Conservation (phyloP, 1,140 invertebrate genomes). For the Heterodera carotae region DNA sequence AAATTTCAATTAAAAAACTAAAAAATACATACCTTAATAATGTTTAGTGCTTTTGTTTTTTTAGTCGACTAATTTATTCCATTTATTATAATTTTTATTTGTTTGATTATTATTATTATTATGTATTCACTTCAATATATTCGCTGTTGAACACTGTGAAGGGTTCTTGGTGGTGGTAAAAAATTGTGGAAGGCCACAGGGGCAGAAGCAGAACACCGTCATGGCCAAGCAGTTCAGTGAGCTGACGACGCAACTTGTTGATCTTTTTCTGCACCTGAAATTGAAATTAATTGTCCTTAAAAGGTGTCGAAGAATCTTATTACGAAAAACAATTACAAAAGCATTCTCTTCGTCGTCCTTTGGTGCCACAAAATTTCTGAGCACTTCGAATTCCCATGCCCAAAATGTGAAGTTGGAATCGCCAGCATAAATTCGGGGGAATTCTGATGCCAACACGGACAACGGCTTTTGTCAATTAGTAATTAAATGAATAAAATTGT, state of each 20-base stretch:
- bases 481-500: constrained; percentile 28
- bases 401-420: constrained; percentile 79
- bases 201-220: constrained; percentile 67
- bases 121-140: neutral
- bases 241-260: constrained; percentile 60
- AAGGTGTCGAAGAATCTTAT: constrained; percentile 20
- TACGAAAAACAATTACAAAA: constrained; percentile 36
- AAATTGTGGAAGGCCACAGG: constrained; percentile 66
- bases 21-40: neutral
- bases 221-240: constrained; percentile 70
- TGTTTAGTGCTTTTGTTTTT: too few species aligned
- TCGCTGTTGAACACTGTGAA: constrained; percentile 42
- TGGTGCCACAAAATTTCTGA: constrained; percentile 71
- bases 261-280: constrained; percentile 57
- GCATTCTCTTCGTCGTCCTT: neutral
- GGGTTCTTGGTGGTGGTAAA: constrained; percentile 67
- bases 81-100: too few species aligned
- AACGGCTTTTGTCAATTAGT: constrained; percentile 62
- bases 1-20: neutral
- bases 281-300: neutral
- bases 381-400: constrained; percentile 77
- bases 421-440: constrained; percentile 71
- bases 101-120: too few species aligned
- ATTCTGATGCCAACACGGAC: constrained; percentile 55
- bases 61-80: too few species aligned